phyloP scores from a whole-genome alignment of 2,888 invertebrate genomes.

The Agrilus cyanescens region DNA sequence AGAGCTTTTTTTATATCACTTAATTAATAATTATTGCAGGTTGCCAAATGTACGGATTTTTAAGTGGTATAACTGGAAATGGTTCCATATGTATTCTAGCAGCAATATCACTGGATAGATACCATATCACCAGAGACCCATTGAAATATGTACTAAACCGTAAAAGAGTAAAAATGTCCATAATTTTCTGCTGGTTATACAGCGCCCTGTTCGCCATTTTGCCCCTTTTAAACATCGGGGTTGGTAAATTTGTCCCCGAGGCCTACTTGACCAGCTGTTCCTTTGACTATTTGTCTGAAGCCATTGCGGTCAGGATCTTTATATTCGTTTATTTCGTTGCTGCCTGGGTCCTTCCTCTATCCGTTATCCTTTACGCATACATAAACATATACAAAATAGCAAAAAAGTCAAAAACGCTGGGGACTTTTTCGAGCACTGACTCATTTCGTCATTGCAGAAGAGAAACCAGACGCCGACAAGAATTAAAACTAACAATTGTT shows the following conservation, averaged over 20 bases:
- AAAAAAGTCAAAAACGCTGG: constrained; percentile 24
- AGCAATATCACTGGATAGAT: constrained; percentile 70
- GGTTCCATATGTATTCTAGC: constrained; percentile 71
- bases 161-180: constrained; percentile 47
- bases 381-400: constrained; percentile 49
- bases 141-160: constrained; percentile 54
- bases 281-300: constrained; percentile 70
- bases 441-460: constrained; percentile 47
- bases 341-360: constrained; percentile 63
- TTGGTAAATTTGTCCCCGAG: constrained; percentile 70
- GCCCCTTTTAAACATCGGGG: constrained; percentile 57
- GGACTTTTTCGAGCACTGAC: constrained; percentile 30
- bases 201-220: constrained; percentile 55
- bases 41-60: constrained; percentile 66
- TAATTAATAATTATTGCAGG: constrained; percentile 39
- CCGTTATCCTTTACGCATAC: constrained; percentile 62
- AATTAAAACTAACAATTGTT: constrained; percentile 55
- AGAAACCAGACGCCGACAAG: constrained; percentile 55
- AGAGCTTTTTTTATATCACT: constrained; percentile 3
- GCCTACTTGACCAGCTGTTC: constrained; percentile 76
- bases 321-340: constrained; percentile 65
- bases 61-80: constrained; percentile 70
- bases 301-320: constrained; percentile 48
- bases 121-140: constrained; percentile 70
- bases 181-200: constrained; percentile 61